These are phyloP conservation scores for Notocelia uddmanniana DNA, from an alignment of 2,888 invertebrate genomes.

Conservation along the genomic window DNA sequence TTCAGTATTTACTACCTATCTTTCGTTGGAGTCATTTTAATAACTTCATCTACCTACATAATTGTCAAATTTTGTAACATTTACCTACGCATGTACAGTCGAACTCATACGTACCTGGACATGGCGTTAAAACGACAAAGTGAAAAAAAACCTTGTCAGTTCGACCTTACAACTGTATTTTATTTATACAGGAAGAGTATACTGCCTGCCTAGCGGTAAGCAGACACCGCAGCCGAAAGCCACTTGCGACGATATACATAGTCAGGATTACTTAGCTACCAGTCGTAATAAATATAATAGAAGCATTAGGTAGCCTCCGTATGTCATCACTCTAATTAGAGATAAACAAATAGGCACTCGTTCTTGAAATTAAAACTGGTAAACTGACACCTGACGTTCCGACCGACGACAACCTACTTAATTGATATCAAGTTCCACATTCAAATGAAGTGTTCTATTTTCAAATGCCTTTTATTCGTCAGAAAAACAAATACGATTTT, in stretches of 20 bases:
- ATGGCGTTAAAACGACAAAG: too few species aligned
- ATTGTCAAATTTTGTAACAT: too few species aligned
- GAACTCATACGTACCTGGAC: too few species aligned
- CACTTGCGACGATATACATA: neutral
- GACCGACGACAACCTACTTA: slow-evolving; percentile 74
- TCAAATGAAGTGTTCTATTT: slow-evolving; percentile 72
- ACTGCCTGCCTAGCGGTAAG: too few species aligned
- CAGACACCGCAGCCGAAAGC: too few species aligned
- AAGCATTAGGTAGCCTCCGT: neutral
- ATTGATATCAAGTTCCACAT: slow-evolving; percentile 78
- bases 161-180: too few species aligned
- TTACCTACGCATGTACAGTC: too few species aligned
- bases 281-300: slow-evolving; percentile 8
- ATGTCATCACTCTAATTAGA: slow-evolving; percentile 36
- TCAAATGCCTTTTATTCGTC: slow-evolving; percentile 52
- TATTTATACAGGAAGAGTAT: too few species aligned
- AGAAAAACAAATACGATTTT: slow-evolving; percentile 46
- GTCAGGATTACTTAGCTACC: neutral
- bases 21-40: slow-evolving; percentile 1
- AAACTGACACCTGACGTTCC: slow-evolving; percentile 61
- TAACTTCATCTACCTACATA: neutral
- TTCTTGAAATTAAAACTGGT: slow-evolving; percentile 62
- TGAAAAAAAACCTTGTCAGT: too few species aligned
- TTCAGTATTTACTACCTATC: neutral
- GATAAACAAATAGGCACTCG: slow-evolving; percentile 31